These are phyloP conservation scores for Eulemur mongoz DNA, from an alignment of 2,797 vertebrate species.

Conservation along the genomic window DNA sequence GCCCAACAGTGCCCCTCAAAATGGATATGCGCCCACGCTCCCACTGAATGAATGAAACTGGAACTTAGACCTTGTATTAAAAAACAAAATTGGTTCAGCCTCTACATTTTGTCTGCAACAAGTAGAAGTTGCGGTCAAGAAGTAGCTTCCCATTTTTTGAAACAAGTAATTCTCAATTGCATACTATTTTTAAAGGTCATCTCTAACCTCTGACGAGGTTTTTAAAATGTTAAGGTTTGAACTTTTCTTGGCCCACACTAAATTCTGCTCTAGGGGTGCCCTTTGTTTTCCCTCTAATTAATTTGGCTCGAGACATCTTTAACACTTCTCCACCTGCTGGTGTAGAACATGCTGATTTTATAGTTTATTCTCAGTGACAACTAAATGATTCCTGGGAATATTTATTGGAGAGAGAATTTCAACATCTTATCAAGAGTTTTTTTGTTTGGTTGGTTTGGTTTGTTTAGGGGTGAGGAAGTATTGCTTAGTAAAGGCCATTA, in stretches of 20 bases:
- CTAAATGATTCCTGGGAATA: background rate
- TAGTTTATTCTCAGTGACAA: background rate
- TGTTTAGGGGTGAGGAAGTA: background rate
- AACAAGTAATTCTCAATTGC: background rate
- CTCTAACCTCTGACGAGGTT: background rate
- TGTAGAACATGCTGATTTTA: constrained; percentile 3
- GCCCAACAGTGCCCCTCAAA: background rate
- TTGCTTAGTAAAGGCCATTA: background rate
- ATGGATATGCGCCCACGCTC: background rate
- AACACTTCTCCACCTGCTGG: background rate
- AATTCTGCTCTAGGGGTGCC: background rate
- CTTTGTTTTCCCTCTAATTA: background rate
- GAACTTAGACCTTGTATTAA: background rate
- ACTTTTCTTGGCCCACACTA: background rate
- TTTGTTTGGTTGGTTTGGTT: background rate
- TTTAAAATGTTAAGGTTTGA: background rate
- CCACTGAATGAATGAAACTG: background rate
- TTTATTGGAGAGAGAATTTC: constrained; percentile 17
- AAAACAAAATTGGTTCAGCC: background rate
- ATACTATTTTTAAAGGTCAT: constrained; percentile 4
- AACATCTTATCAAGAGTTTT: background rate
- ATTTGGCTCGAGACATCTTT: background rate
- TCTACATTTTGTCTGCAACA: background rate
- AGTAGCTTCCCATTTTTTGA: constrained; percentile 15
- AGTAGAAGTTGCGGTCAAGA: constrained; percentile 19